phyloP scores from a whole-genome alignment of 1,140 invertebrate species.

The Trinorchestia longiramus region DNA sequence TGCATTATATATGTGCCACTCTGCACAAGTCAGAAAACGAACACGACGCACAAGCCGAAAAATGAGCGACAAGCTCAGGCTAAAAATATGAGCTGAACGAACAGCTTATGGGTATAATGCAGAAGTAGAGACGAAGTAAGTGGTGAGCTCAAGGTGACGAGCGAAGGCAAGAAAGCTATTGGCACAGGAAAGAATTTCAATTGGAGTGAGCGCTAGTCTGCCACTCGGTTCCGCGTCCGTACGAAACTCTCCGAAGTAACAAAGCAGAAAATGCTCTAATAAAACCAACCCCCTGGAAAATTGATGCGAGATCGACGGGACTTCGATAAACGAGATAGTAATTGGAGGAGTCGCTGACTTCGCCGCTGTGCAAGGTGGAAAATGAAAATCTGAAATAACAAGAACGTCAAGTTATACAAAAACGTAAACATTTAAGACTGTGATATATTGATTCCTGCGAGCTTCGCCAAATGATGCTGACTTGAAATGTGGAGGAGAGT shows the following conservation, averaged over 20 bases:
- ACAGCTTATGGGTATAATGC: not conserved
- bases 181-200: not conserved
- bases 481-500: not conserved
- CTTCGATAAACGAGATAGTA: constrained; percentile 14
- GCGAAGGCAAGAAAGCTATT: not conserved
- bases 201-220: not conserved
- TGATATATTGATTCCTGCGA: not conserved
- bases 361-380: not conserved
- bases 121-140: not conserved
- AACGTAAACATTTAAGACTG: not conserved
- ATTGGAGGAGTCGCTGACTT: constrained; percentile 20
- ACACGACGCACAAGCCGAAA: not conserved
- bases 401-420: not conserved
- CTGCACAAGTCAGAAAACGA: not conserved
- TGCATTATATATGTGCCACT: not conserved
- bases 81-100: not conserved
- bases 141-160: not conserved
- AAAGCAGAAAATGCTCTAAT: constrained; percentile 24
- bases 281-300: constrained; percentile 34
- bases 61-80: not conserved
- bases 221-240: not conserved
- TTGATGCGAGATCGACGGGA: constrained; percentile 23
- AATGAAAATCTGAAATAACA: not conserved
- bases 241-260: constrained; percentile 24
- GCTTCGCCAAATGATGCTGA: not conserved